phyloP scores from a whole-genome alignment of 2,797 vertebrate species.

The Oryzias dopingdopingensis region DNA sequence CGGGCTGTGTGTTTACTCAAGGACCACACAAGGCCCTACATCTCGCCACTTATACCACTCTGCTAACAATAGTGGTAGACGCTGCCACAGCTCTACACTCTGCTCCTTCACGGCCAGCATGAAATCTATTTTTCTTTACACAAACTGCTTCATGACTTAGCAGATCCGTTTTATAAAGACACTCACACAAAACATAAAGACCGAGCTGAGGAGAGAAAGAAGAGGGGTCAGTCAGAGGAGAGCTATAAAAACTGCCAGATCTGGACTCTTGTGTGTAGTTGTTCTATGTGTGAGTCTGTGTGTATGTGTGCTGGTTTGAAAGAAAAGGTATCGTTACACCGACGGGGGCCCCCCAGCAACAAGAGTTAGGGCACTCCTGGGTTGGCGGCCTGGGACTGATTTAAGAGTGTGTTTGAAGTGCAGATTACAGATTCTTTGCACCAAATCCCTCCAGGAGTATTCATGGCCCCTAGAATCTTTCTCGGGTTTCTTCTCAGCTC shows the following conservation, averaged over 20 bases:
- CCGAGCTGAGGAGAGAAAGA: conserved; percentile 52
- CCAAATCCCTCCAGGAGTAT: conserved; percentile 87
- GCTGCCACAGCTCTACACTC: conserved; percentile 45
- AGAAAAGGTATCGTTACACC: conserved; percentile 74
- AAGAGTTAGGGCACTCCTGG: conserved; percentile 81
- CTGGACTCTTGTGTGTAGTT: conserved; percentile 54
- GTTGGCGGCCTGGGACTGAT: conserved; percentile 84
- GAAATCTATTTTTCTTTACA: conserved; percentile 49
- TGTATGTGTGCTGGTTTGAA: conserved; percentile 58
- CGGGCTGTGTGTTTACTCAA: conserved; percentile 77
- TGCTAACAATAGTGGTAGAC: conserved; percentile 55
- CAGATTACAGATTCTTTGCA: conserved; percentile 85
- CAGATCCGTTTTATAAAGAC: conserved; percentile 62
- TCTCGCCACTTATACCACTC: conserved; percentile 62
- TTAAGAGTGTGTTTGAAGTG: conserved; percentile 85
- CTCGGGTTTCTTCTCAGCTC: conserved; percentile 79
- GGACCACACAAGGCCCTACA: conserved; percentile 60
- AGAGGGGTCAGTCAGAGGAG: conserved; percentile 71
- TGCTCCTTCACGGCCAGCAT: conserved; percentile 52
- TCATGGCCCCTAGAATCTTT: conserved; percentile 83
- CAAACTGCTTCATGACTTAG: conserved; percentile 57
- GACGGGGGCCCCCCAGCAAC: conserved; percentile 72
- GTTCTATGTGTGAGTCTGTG: conserved; percentile 26
- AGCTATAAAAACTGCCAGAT: conserved; percentile 73
- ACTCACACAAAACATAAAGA: conserved; percentile 63